A percentile compares a stretch with the other conserved stretches of the same genome.
These are phyloP conservation scores for Xestia c-nigrum DNA, from an alignment of 2,888 invertebrate species.

Conservation along the genomic window DNA sequence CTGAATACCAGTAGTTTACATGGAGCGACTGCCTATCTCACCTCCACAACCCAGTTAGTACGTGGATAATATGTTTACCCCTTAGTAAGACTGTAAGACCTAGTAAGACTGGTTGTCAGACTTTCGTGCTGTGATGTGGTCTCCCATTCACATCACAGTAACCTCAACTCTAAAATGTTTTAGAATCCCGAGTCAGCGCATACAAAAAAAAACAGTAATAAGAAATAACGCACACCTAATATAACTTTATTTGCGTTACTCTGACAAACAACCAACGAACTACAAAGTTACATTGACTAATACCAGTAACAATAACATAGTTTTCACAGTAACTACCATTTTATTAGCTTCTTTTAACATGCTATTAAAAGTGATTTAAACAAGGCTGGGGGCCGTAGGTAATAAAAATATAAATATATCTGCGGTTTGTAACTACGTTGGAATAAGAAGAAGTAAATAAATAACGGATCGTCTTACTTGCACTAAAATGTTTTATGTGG, in stretches of 20 bases:
- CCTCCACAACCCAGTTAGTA: no score
- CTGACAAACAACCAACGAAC: conserved; percentile 2
- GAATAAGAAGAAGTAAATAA: conserved; percentile 44
- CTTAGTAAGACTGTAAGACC: no score
- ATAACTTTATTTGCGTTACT: conserved; percentile 10
- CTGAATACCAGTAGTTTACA: no score
- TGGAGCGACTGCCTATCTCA: no score
- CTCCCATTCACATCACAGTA: background rate
- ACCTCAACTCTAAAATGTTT: no score
- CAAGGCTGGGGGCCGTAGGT: conserved; percentile 34
- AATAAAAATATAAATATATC: conserved; percentile 53
- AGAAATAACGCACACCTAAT: conserved; percentile 1
- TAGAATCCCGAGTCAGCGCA: no score
- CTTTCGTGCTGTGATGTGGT: no score
- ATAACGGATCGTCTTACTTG: conserved; percentile 43
- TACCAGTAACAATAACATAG: conserved; percentile 44
- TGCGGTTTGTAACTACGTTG: conserved; percentile 37
- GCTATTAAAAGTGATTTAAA: conserved; percentile 66
- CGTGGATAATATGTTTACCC: no score
- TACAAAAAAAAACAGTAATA: background rate
- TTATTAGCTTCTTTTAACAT: conserved; percentile 63
- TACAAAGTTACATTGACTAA: conserved; percentile 38
- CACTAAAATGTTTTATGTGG: conserved; percentile 32
- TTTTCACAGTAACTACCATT: conserved; percentile 50
- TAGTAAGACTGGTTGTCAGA: no score